These are phyloP conservation scores for Habropoda laboriosa DNA, from an alignment of 1,140 invertebrate species.

Conservation along the genomic window DNA sequence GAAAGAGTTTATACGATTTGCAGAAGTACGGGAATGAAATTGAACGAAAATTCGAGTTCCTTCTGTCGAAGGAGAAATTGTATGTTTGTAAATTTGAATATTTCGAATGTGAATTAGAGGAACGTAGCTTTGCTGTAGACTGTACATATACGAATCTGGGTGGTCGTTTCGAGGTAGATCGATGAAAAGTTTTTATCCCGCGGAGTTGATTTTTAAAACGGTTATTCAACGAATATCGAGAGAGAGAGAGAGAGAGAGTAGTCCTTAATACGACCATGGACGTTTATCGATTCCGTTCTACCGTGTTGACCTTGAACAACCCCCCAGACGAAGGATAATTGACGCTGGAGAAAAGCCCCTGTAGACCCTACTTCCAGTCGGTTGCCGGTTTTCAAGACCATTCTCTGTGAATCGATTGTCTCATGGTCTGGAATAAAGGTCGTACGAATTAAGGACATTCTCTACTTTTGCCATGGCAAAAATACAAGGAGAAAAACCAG, in stretches of 20 bases:
- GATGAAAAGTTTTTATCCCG: too few relatives aligned
- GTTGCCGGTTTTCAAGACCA: constrained; percentile 24
- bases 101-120: too few relatives aligned
- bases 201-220: too few relatives aligned
- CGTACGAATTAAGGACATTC: constrained; percentile 38
- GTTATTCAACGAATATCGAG: background rate
- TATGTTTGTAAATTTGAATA: too few relatives aligned
- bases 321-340: constrained; percentile 41
- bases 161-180: too few relatives aligned
- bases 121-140: too few relatives aligned
- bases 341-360: constrained; percentile 18
- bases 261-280: background rate
- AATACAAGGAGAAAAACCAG: background rate
- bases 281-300: constrained; percentile 39
- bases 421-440: constrained; percentile 46
- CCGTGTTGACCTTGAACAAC: constrained; percentile 29
- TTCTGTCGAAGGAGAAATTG: too few relatives aligned
- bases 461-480: background rate
- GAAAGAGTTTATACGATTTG: too few relatives aligned
- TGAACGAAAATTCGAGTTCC: too few relatives aligned
- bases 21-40: too few relatives aligned
- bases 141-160: too few relatives aligned
- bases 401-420: constrained; percentile 20
- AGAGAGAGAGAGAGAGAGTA: background rate
- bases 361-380: constrained; percentile 11